Base-by-base conservation (phyloP, 2,113 vertebrate genomes). In the Oreochromis spilurus region DNA sequence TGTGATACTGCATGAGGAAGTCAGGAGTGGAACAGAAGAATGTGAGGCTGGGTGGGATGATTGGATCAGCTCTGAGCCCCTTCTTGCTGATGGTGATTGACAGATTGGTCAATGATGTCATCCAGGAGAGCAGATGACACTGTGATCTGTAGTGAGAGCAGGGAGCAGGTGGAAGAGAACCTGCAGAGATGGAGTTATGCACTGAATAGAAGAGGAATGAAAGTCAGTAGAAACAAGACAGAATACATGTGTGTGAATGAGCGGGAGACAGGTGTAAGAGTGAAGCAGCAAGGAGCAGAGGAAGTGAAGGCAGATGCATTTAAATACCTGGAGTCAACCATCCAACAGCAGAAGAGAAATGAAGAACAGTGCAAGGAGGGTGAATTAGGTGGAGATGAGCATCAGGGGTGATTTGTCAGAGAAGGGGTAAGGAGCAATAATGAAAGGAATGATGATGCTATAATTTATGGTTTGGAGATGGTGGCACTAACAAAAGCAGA, bases 311-410 rank as follows among this genome's bases (percentile, higher is more conserved):
- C 19, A 38, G 34, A 65, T 65, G 60, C 36, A 21, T 40, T 24
- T 43, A 40, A 70, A 70, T 43, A 40, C 1, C n/a, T 9, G 36
- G 65, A 24, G 65, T 70, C 2, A 38, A 43, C 36, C 65, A 70
- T n/a, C 12, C 36, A 2, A 70, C 60, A 40, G 65, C 36, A 40
- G 34, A 43, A 70, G n/a, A 70, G 62, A 9, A 38, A 21, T 38
- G 34, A 65, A 65, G 60, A 65, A 13, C 34, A 38, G 31, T 38
- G 10, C 60, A 65, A 36, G 17, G 31, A 36, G 31, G 58, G 31
- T n/a, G 58, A 36, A 0, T 2, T n/a, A 0, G 60, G 34, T 38
- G 34, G 2, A 21, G 34, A 38, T 38, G 19, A 65, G 34, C 34
- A 38, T 65, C 60, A 65, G 60, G 31, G 34, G 60, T 36, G 31